Conservation (phyloP, 2,113 vertebrate species). For the Lampris incognitus region DNA sequence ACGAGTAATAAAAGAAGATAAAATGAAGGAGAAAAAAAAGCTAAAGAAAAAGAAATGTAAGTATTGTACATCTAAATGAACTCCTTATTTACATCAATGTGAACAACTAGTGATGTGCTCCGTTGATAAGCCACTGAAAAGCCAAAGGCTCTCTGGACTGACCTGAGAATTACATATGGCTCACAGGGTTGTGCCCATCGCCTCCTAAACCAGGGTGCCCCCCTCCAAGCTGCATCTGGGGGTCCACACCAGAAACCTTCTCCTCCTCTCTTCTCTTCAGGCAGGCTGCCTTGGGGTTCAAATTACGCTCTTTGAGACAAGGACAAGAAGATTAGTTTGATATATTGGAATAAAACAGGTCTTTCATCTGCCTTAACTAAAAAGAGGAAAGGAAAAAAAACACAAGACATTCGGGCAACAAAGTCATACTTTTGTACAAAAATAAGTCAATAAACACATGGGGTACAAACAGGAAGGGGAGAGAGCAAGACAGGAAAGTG, state of each 20-base stretch:
- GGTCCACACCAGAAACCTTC: slow-evolving; percentile 92
- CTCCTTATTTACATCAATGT: neutral
- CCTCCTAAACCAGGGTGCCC: slow-evolving; percentile 87
- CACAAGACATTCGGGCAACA: slow-evolving; percentile 1
- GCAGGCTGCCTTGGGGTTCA: slow-evolving; percentile 98
- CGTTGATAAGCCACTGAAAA: neutral
- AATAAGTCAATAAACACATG: slow-evolving; percentile 7
- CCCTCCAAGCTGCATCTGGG: slow-evolving; percentile 91
- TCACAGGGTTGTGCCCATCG: slow-evolving; percentile 90
- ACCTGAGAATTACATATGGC: slow-evolving; percentile 90
- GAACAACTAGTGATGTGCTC: neutral
- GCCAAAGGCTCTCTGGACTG: slow-evolving; percentile 5
- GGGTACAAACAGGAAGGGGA: neutral
- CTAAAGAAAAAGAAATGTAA: neutral
- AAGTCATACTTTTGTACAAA: slow-evolving; percentile 12
- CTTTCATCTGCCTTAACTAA: neutral
- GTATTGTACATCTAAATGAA: neutral
- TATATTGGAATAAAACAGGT: neutral
- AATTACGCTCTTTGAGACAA: slow-evolving; percentile 89
- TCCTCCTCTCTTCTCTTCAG: slow-evolving; percentile 97
- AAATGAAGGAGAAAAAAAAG: too few species aligned
- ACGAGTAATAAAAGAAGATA: neutral
- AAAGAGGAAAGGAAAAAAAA: neutral
- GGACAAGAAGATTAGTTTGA: slow-evolving; percentile 9
- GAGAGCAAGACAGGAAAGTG: slow-evolving; percentile 35